These are phyloP conservation scores for Drosophila varians DNA, from an alignment of 1,140 invertebrate genomes.

Conservation along the genomic window DNA sequence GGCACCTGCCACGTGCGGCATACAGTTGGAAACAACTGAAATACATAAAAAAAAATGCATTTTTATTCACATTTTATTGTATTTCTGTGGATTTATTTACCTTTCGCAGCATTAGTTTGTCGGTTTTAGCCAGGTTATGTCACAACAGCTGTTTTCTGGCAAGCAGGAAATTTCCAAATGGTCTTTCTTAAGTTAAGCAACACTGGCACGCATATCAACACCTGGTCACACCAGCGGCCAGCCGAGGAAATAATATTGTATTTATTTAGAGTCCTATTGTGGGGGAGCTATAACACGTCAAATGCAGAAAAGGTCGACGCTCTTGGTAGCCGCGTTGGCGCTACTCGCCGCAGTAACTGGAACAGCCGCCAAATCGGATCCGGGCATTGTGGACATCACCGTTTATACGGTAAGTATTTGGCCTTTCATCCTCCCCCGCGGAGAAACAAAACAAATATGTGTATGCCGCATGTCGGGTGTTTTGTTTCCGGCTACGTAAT, in stretches of 20 bases:
- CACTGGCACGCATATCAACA: background rate
- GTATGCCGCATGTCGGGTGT: constrained; percentile 6
- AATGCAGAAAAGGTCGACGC: constrained; percentile 35
- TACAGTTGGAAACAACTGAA: constrained; percentile 40
- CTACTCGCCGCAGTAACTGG: constrained; percentile 12
- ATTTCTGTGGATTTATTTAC: constrained; percentile 53
- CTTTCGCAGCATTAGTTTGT: constrained; percentile 57
- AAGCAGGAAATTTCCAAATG: background rate
- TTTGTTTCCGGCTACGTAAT: constrained; percentile 11
- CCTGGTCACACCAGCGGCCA: constrained; percentile 13
- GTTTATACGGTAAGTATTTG: constrained; percentile 54
- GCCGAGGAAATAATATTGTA: constrained; percentile 38
- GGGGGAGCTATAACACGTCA: constrained; percentile 5
- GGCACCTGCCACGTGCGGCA: constrained; percentile 35
- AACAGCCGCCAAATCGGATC: constrained; percentile 58
- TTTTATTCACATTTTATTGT: too few relatives aligned
- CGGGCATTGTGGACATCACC: constrained; percentile 62
- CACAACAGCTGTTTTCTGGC: constrained; percentile 53
- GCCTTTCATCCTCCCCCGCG: constrained; percentile 3
- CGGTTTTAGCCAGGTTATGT: constrained; percentile 54
- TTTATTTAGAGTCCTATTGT: constrained; percentile 21
- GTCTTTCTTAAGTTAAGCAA: background rate
- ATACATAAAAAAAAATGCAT: constrained; percentile 1
- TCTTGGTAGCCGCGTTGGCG: constrained; percentile 44
- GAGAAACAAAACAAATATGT: constrained; percentile 26